Evolutionary conservation across 2,797 vertebrate genomes (phyloP), one percentile per base, ranked within the genome.

Genomic region (Crenuchus spilurus): DNA sequence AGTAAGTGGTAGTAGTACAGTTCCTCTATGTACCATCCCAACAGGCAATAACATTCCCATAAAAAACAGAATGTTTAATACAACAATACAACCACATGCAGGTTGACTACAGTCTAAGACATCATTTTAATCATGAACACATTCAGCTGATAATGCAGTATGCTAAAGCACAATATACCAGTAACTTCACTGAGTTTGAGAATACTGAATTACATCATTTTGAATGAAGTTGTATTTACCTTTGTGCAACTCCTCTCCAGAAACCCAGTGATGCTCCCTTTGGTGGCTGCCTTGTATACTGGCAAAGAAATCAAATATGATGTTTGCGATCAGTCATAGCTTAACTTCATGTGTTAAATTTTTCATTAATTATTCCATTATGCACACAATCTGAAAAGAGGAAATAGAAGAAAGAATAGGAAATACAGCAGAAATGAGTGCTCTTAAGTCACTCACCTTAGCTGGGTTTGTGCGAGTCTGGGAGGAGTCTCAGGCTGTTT

Each of bases 361-460:
- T 20, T 6, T 20, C 18, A 18, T 18, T 41, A n/a, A 18, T 70
- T 58, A 22, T 11, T 22, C 7, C 18, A 58, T 39, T 48, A 22
- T 9, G 8, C 3, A 10, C 30, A 55, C 11, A 30, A n/a, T 31
- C 26, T 26, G 2, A 52, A 11, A 13, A 6, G 3, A 16, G 49
- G 26, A n/a, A 9, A 28, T 20, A 37, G 8, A 24, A 5, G 16
- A 18, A 3, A 28, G 3, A 6, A 52, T 2, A 57, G 37, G n/a
- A 30, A 64, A 41, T 64, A 68, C 75, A 44, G 88, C 82, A 83
- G 87, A 86, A 82, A 41, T 41, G 14, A 20, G 30, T 42, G 4
- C 13, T 16, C 60, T 82, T 75, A 86, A 58, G 31, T 57, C 42
- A 80, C 91, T 91, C 62, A 92, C 92, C 85, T 89, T 82, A 20